Base-by-base conservation (phyloP, 1,140 invertebrate species). In the Pectinophora gossypiella region DNA sequence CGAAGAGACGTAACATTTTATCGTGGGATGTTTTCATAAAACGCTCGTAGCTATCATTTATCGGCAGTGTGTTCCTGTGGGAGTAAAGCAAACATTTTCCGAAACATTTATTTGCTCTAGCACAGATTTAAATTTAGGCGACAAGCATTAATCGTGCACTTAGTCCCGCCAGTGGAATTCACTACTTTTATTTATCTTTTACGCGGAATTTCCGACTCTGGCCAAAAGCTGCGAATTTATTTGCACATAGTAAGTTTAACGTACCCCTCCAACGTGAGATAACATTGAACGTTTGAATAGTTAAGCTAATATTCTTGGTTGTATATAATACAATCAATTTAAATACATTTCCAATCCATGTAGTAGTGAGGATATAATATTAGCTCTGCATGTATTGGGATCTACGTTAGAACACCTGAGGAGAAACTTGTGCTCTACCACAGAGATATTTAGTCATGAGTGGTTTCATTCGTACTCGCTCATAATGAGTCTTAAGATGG, bases 11-110 rank as follows among this genome's bases (percentile, higher is more conserved):
- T 69, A 68, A 70, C 66, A 56, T 72, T 73, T 72, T 73, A 76
- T 73, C 67, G 65, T 56, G 68, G 64, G 63, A 64, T 62, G 70
- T 78, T 73, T 79, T 74, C 65, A 74, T 76, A 79, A 74, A 79
- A 64, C 68, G 69, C 72, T 72, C 62, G 68, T 66, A 67, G 77
- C 76, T 59, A 77, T 74, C 72, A 77, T 84, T 84, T 81, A 81
- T 79, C 76, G 77, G 76, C 58, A 74, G 71, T 63, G 72, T 12
- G 2, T 10, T 16, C 16, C 36, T 6, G 72, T 76, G 67, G 68
- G 56, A 57, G 48, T 72, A 58, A 72, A 69, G 66, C 62, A 69
- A 73, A 73, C 76, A 71, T 76, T 78, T 76, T 72, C 76, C 67
- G 76, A 74, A 75, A 72, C 66, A 75, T 78, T 84, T 76, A 76